Evolutionary conservation across 1,140 invertebrate genomes (phyloP), one percentile per base, ranked within the genome.

Genomic region (Macrotrachela quadricornifera): DNA sequence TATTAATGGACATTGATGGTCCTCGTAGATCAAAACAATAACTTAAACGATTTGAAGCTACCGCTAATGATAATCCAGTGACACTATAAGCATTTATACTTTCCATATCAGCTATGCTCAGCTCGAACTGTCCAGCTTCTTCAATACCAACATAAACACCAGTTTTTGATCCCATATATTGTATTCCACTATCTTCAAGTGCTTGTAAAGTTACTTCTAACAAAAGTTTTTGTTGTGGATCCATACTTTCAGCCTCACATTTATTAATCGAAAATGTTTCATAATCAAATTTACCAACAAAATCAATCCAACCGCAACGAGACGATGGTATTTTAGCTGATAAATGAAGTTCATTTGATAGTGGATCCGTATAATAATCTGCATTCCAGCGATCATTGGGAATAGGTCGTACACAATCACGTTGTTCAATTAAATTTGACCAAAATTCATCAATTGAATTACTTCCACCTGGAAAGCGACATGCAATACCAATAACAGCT

Each of bases 401-500:
- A 21, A 61, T 57, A 43, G 58, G 54, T 10, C 50, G 56, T 15
- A 59, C 55, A 21, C 58, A 57, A 37, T 59, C 57, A 41, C 57
- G 57, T 16, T 57, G 58, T 44, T 61, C 57, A 6, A 45, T 46
- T 4, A 61, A 49, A n/a, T 59, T 49, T 46, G 43, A 40, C 60
- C 60, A 61, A 51, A 58, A 61, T 21, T 60, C 58, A 2, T 53
- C 47, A 11, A 57, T 17, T 36, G 57, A 56, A 36, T 59, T 49
- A 12, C 58, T 56, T 13, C 58, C 58, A 6, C 30, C 30, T 30
- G 58, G 59, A 49, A 59, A 60, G 12, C 46, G 53, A 49, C 59
- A 57, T 9, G 56, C 59, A 10, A 59, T 48, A 10, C 59, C 59
- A 43, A 60, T 49, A n/a, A 60, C 55, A 12, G 56, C 59, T n/a